Evolutionary conservation across 1,140 invertebrate species (phyloP).

Genomic region (Schlechtendalia chinensis): DNA sequence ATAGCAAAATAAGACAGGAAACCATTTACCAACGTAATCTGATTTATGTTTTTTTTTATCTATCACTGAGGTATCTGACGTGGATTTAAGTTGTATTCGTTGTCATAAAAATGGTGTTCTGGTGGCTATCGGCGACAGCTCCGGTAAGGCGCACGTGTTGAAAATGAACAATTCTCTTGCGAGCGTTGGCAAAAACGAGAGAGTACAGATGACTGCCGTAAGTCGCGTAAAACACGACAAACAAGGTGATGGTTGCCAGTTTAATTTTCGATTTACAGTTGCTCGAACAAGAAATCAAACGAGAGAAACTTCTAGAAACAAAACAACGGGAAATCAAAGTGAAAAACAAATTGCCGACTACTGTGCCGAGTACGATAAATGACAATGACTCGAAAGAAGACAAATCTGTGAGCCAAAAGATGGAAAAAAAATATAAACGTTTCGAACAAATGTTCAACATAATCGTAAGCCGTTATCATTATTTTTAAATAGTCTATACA

Average conservation of each 20-base stretch:
- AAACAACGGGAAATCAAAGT: constrained; percentile 75
- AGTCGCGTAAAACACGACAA: constrained; percentile 54
- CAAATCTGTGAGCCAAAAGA: too few relatives aligned
- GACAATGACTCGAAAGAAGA: too few relatives aligned
- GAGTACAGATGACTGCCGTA: constrained; percentile 79
- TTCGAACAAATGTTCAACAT: too few relatives aligned
- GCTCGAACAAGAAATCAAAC: constrained; percentile 84
- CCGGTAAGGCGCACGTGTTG: constrained; percentile 79
- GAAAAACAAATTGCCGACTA: constrained; percentile 56
- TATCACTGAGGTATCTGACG: constrained; percentile 63
- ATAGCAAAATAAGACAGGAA: background rate
- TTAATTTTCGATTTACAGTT: constrained; percentile 57
- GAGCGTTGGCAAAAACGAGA: constrained; percentile 81
- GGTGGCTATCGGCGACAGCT: constrained; percentile 80
- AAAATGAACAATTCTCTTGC: constrained; percentile 82
- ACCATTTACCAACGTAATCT: background rate
- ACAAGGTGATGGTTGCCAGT: background rate
- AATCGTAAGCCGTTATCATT: too few relatives aligned
- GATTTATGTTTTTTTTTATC: constrained; percentile 41
- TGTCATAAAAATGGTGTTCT: constrained; percentile 70
- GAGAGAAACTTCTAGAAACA: constrained; percentile 89
- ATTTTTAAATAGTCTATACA: too few relatives aligned
- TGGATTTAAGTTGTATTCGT: constrained; percentile 63
- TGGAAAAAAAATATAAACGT: too few relatives aligned
- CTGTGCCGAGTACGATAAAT: background rate